Base-by-base conservation (phyloP, 1,140 invertebrate species). In the Brachionus asplanchnoidis region DNA sequence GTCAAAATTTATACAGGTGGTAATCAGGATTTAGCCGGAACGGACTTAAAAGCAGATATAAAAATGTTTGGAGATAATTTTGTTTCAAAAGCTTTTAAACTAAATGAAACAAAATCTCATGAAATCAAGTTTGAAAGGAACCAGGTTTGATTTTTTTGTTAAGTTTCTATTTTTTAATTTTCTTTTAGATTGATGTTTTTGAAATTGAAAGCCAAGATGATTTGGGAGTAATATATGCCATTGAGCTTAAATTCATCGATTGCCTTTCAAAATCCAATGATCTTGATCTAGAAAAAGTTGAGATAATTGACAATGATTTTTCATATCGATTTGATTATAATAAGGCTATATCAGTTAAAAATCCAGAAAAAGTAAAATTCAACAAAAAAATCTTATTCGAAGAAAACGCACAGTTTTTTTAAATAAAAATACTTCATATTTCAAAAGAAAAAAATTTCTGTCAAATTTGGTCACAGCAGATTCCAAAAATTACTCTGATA, bases 321-420 rank as follows among this genome's bases (percentile, higher is more conserved):
- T 6, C 28, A 32, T 80, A 36, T 40, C 36, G 12, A 40, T 82
- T 82, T 66, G 65, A 82, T 17, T 65, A 65, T 46, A 68, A 82
- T 36, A 11, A 82, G 40, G 26, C 42, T 17, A 28, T 82, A 65
- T 82, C 79, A 20, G 14, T 82, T 26, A 60, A 28, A 82, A 40
- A 82, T 68, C 36, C 65, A 26, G 40, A 65, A 14, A 28, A 82
- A 65, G n/a, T 73, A 20, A 73, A 42, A 73, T 73, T 20, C 20
- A 20, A 23, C 3, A 68, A 60, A 82, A 60, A 82, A 82, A 68
- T 65, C 65, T 65, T 65, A 65, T 23, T 65, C 9, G 79, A 82
- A 82, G 40, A 60, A 65, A 65, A 82, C 14, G 79, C 79, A 26
- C 79, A 82, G 53, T 65, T 82, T 82, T 65, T 77, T 26, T 77